phyloP scores from a whole-genome alignment of 2,113 vertebrate genomes.

The Hypocryptadius cinnamomeus region DNA sequence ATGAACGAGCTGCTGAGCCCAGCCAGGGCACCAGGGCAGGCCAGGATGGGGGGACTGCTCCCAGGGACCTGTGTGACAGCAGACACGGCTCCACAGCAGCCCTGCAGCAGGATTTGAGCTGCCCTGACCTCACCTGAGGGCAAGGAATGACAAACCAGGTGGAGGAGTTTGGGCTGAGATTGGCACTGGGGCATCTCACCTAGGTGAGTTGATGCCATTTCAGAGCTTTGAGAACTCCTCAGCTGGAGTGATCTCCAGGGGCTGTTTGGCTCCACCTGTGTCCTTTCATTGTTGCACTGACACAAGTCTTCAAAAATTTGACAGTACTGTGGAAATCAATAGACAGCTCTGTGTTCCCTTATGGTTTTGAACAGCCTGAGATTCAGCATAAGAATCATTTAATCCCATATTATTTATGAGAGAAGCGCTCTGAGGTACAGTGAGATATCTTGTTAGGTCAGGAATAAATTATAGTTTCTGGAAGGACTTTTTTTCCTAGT shows the following conservation, averaged over 20 bases:
- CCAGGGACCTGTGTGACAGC: background rate
- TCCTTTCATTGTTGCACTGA: background rate
- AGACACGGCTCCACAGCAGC: accelerated
- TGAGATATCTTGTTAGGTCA: background rate
- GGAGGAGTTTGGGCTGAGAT: background rate
- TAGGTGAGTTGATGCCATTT: accelerated
- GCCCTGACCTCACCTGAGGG: background rate
- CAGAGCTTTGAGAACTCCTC: background rate
- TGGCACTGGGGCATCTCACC: background rate
- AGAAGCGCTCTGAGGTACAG: background rate
- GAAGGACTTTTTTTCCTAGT: background rate
- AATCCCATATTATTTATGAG: background rate
- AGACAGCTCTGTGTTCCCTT: background rate
- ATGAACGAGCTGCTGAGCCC: accelerated
- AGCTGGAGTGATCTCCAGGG: background rate
- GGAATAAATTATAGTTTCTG: background rate
- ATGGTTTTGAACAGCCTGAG: background rate
- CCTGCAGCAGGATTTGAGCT: background rate
- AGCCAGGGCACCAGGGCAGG: accelerated
- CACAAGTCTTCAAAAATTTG: background rate
- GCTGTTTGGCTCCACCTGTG: background rate
- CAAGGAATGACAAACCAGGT: background rate
- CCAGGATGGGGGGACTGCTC: accelerated
- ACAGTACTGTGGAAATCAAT: background rate
- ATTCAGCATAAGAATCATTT: background rate